Evolutionary conservation across 2,113 vertebrate species (phyloP).

Genomic region (Odocoileus virginianus): DNA sequence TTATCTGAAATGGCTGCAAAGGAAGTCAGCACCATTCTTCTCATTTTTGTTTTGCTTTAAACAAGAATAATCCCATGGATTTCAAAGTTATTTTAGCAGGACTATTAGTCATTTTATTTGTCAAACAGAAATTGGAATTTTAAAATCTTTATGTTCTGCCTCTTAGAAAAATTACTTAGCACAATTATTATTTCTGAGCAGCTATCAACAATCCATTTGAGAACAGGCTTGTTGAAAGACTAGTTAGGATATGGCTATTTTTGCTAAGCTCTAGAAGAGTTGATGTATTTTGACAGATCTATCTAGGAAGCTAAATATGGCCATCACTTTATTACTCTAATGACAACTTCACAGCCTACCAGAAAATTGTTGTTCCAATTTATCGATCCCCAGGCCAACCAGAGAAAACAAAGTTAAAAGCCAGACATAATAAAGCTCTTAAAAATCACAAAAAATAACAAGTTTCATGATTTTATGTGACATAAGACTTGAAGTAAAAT

Average conservation of each 20-base stretch:
- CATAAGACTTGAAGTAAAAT: background rate
- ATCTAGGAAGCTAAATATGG: background rate
- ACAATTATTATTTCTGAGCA: background rate
- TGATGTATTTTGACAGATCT: background rate
- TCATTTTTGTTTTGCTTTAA: background rate
- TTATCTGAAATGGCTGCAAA: background rate
- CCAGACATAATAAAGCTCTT: background rate
- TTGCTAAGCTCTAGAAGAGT: background rate
- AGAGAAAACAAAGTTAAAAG: constrained; percentile 14
- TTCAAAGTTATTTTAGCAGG: background rate
- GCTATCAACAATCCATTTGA: background rate
- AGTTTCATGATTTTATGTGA: background rate
- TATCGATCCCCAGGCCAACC: background rate
- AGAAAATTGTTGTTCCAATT: background rate
- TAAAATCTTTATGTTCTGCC: background rate
- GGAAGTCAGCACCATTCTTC: background rate
- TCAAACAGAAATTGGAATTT: constrained; percentile 14
- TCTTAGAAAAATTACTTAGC: constrained; percentile 13
- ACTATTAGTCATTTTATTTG: background rate
- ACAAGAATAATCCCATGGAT: background rate
- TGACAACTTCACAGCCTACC: background rate
- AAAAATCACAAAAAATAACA: background rate
- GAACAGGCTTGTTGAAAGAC: background rate
- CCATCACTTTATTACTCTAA: background rate
- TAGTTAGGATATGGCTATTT: background rate